These are phyloP conservation scores for Ichneumoninae sp. DNA, from an alignment of 2,888 invertebrate genomes.

Conservation along the genomic window DNA sequence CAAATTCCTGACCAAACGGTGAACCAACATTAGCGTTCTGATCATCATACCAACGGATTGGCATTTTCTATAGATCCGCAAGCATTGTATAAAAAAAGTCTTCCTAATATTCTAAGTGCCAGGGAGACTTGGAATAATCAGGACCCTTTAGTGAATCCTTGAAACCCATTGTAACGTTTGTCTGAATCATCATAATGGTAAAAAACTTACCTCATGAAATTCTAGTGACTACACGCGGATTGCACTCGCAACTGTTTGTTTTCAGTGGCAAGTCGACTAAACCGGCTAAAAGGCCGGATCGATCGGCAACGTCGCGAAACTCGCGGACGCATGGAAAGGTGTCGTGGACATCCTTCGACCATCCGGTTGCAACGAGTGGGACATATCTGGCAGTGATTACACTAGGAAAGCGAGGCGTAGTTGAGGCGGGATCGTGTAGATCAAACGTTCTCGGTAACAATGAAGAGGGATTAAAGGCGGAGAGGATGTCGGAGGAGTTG, in stretches of 20 bases:
- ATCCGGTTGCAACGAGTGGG: constrained; percentile 5
- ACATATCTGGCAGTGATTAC: constrained; percentile 18
- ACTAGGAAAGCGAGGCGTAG: constrained; percentile 16
- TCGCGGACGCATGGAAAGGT: background rate
- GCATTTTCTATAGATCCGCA: background rate
- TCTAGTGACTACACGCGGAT: background rate
- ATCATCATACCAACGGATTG: background rate
- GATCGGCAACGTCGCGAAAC: background rate
- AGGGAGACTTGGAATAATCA: too few relatives aligned
- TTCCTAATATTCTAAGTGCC: too few relatives aligned
- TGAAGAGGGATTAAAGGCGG: constrained; percentile 31
- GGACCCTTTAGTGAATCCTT: too few relatives aligned
- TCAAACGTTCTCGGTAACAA: constrained; percentile 55
- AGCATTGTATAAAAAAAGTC: too few relatives aligned
- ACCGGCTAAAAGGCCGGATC: background rate
- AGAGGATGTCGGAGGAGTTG: constrained; percentile 27
- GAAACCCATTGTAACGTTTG: too few relatives aligned
- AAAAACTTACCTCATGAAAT: too few relatives aligned
- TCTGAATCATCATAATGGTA: too few relatives aligned
- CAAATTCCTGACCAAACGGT: background rate
- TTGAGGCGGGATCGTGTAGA: constrained; percentile 35
- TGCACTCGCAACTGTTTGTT: background rate
- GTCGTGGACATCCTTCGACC: background rate
- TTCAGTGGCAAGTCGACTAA: background rate
- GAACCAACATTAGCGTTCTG: background rate